These are phyloP conservation scores for Hartigia nigra DNA, from an alignment of 2,888 invertebrate genomes.

Conservation along the genomic window DNA sequence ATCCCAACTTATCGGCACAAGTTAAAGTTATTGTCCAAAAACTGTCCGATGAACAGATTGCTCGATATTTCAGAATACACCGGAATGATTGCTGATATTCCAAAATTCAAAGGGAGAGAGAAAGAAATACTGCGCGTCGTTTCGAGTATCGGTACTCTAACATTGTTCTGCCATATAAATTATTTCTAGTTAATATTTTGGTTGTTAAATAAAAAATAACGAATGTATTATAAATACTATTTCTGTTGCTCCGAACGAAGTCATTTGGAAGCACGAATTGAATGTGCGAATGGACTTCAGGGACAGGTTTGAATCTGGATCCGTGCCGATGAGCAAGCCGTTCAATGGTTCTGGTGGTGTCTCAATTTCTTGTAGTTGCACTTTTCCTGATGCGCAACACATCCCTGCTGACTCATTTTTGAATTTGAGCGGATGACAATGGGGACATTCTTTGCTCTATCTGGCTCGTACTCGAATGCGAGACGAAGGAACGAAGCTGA, in stretches of 20 bases:
- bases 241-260: slow-evolving; percentile 17
- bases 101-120: too few relatives aligned
- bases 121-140: too few relatives aligned
- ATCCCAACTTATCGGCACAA: too few relatives aligned
- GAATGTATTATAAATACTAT: slow-evolving; percentile 12
- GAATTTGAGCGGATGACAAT: slow-evolving; percentile 41
- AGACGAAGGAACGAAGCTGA: slow-evolving; percentile 25
- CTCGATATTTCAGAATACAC: too few relatives aligned
- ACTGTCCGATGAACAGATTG: too few relatives aligned
- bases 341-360: too few relatives aligned
- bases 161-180: background rate
- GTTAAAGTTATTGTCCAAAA: too few relatives aligned
- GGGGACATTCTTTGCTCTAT: slow-evolving; percentile 28
- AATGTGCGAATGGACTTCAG: slow-evolving; percentile 39
- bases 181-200: too few relatives aligned
- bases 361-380: slow-evolving; percentile 31
- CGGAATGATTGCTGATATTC: too few relatives aligned
- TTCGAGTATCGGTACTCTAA: background rate
- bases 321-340: slow-evolving; percentile 35
- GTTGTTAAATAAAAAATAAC: background rate
- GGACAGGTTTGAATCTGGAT: slow-evolving; percentile 40
- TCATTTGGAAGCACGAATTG: slow-evolving; percentile 36
- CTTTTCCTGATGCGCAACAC: slow-evolving; percentile 34
- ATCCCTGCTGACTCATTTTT: slow-evolving; percentile 36
- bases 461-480: slow-evolving; percentile 47